Evolutionary conservation across 2,888 invertebrate species (phyloP), one percentile per base, ranked within the genome.

Genomic region (Anthrax anthrax): DNA sequence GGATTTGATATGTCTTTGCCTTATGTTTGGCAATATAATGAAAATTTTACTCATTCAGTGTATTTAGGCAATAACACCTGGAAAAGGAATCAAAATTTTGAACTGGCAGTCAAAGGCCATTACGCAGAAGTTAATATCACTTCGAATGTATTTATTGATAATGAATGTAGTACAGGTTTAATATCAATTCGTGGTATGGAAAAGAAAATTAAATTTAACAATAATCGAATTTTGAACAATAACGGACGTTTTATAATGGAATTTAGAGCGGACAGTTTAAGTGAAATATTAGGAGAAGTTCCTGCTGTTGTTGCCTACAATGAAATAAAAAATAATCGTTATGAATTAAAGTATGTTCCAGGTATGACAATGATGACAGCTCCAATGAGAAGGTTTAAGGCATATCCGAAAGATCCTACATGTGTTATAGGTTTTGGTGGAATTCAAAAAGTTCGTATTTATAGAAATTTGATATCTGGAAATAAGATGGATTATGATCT

Each of bases 21-120:
- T 0, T 91, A 92, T 56, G 94, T 95, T 2, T 91, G 91, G 90
- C 84, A 90, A 57, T 92, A 91, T 60, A 88, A 91, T 60, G 91
- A 91, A 67, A 92, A 92, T 61, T 89, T 86, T 57, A 91, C 91
- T 0, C 96, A 96, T 69, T 85, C 88, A 0, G 76, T 96, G 14
- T 84, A 78, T 57, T 78, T 95, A 61, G 80, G 81, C 39, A 90
- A 94, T 60, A 88, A 88, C 54, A 84, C 85, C 0, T 91, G 95
- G 80, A 73, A 81, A 14, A 77, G 81, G 56, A 98, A 98, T 66
- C 73, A 79, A 23, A 79, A 87, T 50, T 96, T 96, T 63, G 81
- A 77, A 29, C 76, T 94, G 39, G 72, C 80, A 0, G 73, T 98
- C n/a, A 85, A 84, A 53, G 98, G 98, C 0, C 97, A 97, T 65